These are phyloP conservation scores for Fragum sueziense DNA, from an alignment of 2,888 invertebrate species.

Conservation along the genomic window DNA sequence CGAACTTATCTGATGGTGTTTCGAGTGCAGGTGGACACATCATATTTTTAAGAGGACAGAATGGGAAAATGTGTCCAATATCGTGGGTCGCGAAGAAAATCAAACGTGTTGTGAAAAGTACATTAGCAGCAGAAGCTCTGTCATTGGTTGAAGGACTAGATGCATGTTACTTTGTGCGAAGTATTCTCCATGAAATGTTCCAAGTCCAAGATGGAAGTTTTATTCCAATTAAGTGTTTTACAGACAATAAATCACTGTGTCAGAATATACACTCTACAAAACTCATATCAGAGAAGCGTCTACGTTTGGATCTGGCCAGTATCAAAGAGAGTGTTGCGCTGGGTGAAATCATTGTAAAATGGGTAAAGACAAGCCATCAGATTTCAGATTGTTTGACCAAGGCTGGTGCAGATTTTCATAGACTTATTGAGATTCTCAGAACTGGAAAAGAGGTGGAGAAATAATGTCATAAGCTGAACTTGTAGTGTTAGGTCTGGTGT, in stretches of 20 bases:
- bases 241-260: conserved; percentile 52
- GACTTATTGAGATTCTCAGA: conserved; percentile 30
- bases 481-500: neutral
- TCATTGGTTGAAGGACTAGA: conserved; percentile 49
- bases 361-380: conserved; percentile 40
- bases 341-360: conserved; percentile 35
- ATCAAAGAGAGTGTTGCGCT: conserved; percentile 46
- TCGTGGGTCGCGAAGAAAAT: conserved; percentile 51
- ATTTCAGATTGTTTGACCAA: conserved; percentile 51
- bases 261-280: conserved; percentile 56
- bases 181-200: conserved; percentile 32
- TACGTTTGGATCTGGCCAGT: conserved; percentile 47
- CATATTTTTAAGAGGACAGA: conserved; percentile 37
- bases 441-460: neutral
- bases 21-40: conserved; percentile 41
- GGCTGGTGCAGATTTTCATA: conserved; percentile 40
- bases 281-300: conserved; percentile 48
- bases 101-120: conserved; percentile 53
- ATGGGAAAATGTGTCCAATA: conserved; percentile 32
- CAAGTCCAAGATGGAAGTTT: neutral
- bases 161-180: conserved; percentile 42
- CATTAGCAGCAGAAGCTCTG: conserved; percentile 55
- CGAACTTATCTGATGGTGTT: conserved; percentile 53
- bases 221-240: conserved; percentile 47
- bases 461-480: neutral